phyloP scores from a whole-genome alignment of 1,140 invertebrate species.

The Cotesia chilonis region DNA sequence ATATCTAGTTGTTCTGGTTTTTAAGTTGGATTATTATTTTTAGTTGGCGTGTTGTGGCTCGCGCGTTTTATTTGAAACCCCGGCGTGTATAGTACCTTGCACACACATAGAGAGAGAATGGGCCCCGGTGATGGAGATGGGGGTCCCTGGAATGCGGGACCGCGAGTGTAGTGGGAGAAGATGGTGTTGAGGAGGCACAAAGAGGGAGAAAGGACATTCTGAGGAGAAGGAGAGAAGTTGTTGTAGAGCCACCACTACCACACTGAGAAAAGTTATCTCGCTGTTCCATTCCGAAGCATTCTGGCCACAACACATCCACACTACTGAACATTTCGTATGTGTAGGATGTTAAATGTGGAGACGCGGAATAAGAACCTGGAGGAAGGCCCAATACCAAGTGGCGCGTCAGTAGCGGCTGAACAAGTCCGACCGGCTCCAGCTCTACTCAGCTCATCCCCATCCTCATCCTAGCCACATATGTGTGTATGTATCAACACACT shows the following conservation, averaged over 20 bases:
- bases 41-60: conserved; percentile 33
- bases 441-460: background rate
- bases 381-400: conserved; percentile 38
- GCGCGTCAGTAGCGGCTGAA: conserved; percentile 47
- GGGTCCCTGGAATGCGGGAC: conserved; percentile 51
- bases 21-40: conserved; percentile 53
- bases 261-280: too few relatives aligned
- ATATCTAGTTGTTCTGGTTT: conserved; percentile 50
- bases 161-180: background rate
- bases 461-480: too few relatives aligned
- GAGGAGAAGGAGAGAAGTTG: background rate
- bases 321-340: too few relatives aligned
- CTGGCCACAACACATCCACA: too few relatives aligned
- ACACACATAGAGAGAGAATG: too few relatives aligned
- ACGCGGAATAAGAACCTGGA: too few relatives aligned
- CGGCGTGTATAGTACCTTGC: conserved; percentile 28
- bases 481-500: background rate
- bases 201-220: background rate
- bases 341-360: too few relatives aligned
- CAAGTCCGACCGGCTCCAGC: conserved; percentile 54
- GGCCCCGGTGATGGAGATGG: conserved; percentile 44
- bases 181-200: background rate
- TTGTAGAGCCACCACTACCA: background rate
- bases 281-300: too few relatives aligned
- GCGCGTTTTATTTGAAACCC: conserved; percentile 48